phyloP scores from a whole-genome alignment of 23 tunicate species.

The Halocynthia aurantium region DNA sequence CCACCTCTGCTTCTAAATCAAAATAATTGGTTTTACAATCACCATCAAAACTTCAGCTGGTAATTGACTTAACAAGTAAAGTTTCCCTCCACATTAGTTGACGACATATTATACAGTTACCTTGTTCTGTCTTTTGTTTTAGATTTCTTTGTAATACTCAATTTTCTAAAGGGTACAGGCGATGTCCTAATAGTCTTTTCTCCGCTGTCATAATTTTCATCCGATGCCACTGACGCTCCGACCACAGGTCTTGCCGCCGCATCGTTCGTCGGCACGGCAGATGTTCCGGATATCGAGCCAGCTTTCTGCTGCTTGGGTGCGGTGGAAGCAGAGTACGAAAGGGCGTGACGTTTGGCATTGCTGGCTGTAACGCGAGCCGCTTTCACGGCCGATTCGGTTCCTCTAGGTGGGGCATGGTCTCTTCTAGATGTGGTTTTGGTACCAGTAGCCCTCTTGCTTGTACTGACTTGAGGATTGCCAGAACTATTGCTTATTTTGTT shows the following conservation, averaged over 20 bases:
- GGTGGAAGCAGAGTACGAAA: constrained; percentile 77
- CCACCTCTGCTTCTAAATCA: too few species aligned
- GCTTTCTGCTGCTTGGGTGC: constrained; percentile 52
- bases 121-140: too few species aligned
- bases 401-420: constrained; percentile 22
- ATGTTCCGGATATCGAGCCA: constrained; percentile 16
- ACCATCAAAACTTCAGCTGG: too few species aligned
- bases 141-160: constrained; percentile 13
- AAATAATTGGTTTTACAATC: too few species aligned
- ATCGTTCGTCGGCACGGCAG: not conserved
- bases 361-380: constrained; percentile 68
- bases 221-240: constrained; percentile 4
- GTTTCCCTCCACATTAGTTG: not conserved
- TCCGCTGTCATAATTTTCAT: constrained; percentile 5
- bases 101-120: too few species aligned
- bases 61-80: too few species aligned
- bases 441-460: too few species aligned
- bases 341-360: constrained; percentile 80
- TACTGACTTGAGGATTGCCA: too few species aligned
- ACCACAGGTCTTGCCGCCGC: not conserved
- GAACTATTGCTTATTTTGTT: too few species aligned
- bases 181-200: constrained; percentile 61
- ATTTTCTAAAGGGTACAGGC: constrained; percentile 58
- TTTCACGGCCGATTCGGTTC: constrained; percentile 47
- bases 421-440: too few species aligned